These are phyloP conservation scores for Ptiloglossa arizonensis DNA, from an alignment of 1,140 invertebrate genomes.

Conservation along the genomic window DNA sequence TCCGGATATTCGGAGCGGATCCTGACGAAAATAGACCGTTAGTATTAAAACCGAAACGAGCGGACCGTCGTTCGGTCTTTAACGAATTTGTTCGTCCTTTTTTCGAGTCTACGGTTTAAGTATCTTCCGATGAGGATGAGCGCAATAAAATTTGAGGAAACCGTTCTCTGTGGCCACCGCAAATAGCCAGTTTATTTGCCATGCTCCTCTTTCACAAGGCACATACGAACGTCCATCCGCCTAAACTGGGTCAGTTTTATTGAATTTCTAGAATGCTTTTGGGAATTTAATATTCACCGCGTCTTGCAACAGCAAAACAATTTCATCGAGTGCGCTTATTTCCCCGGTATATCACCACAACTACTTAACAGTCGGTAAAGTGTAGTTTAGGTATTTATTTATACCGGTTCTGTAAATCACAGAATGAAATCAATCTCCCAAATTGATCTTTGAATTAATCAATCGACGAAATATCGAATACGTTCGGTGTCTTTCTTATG, in stretches of 20 bases:
- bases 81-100: background rate
- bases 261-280: slow-evolving; percentile 24
- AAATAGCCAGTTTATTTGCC: background rate
- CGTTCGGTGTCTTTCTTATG: too few species aligned
- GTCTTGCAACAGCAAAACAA: background rate
- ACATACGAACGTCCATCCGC: background rate
- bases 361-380: too few species aligned
- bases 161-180: background rate
- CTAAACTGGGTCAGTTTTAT: slow-evolving; percentile 33
- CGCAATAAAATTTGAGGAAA: slow-evolving; percentile 16
- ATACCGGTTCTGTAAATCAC: too few species aligned
- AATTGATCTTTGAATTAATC: too few species aligned
- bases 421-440: too few species aligned
- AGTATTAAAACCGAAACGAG: too few species aligned
- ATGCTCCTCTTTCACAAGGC: slow-evolving; percentile 5
- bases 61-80: background rate
- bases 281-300: slow-evolving; percentile 11
- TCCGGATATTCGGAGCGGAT: too few species aligned
- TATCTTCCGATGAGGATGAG: background rate
- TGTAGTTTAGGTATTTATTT: too few species aligned
- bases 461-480: too few species aligned
- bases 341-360: too few species aligned
- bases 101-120: background rate
- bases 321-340: background rate
- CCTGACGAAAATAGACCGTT: too few species aligned